These are phyloP conservation scores for Bombus turneri DNA, from an alignment of 1,140 invertebrate species.

Conservation along the genomic window DNA sequence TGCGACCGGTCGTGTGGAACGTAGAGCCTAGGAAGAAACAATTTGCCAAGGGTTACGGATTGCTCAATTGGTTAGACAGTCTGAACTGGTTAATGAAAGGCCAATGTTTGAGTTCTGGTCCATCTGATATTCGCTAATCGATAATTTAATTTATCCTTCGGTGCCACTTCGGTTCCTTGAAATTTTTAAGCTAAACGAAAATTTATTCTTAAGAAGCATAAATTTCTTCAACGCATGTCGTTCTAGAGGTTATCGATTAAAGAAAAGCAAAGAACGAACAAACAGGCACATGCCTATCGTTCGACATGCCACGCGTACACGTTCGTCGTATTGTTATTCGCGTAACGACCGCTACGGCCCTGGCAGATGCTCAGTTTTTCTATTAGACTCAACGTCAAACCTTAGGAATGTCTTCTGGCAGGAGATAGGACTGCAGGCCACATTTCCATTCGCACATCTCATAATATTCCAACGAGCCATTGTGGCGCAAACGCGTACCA, in stretches of 20 bases:
- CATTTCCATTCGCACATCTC: constrained; percentile 48
- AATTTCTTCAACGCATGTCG: too few species aligned
- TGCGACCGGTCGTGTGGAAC: too few species aligned
- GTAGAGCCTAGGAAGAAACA: not conserved
- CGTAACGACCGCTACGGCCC: constrained; percentile 38
- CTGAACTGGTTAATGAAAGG: not conserved
- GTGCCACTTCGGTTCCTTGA: too few species aligned
- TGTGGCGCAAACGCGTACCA: constrained; percentile 5
- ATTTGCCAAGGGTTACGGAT: constrained; percentile 1
- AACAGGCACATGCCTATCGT: constrained; percentile 1
- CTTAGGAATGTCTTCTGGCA: constrained; percentile 50
- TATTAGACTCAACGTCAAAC: constrained; percentile 57
- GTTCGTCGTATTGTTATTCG: constrained; percentile 60
- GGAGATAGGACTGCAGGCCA: constrained; percentile 33
- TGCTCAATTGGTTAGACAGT: too few species aligned
- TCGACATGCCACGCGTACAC: constrained; percentile 12
- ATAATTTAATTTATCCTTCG: too few species aligned
- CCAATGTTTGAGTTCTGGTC: not conserved
- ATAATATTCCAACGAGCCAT: constrained; percentile 16
- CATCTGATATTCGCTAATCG: not conserved
- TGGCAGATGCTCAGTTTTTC: constrained; percentile 67
- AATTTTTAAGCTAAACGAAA: too few species aligned
- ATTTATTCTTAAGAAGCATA: too few species aligned
- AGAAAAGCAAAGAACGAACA: not conserved
- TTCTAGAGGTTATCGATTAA: not conserved